A percentile compares a stretch with the other conserved stretches of the same genome.
Conservation (phyloP, 2,797 vertebrate species). For the Lophotriccus pileatus region DNA sequence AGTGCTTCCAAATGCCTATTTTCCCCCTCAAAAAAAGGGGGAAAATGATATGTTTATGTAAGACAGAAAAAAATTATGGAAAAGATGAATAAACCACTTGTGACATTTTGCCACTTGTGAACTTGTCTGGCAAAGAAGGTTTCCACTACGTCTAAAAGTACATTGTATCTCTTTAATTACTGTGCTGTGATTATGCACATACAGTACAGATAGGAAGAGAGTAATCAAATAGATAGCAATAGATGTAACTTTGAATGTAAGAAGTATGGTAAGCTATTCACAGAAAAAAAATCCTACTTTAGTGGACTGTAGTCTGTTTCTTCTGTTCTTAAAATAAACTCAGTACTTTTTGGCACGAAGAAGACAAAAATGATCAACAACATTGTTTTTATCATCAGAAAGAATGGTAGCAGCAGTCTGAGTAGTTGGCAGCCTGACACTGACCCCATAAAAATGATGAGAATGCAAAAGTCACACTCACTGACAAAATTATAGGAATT, state of each 20-base stretch:
- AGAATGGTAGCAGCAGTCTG: neutral
- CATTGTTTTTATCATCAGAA: neutral
- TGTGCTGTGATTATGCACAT: neutral
- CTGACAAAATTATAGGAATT: neutral
- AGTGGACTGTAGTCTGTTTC: neutral
- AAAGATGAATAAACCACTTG: neutral
- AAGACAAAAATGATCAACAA: neutral
- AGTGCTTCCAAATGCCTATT: neutral
- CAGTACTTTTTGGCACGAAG: neutral
- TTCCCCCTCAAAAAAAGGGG: neutral
- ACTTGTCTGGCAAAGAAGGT: neutral
- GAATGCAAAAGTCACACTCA: neutral
- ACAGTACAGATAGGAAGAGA: neutral
- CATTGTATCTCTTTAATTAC: neutral
- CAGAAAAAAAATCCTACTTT: neutral
- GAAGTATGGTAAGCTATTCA: neutral
- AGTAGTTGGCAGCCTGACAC: neutral
- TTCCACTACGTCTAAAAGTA: neutral
- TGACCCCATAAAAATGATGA: neutral
- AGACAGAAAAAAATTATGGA: neutral
- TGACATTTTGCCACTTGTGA: neutral
- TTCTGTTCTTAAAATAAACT: neutral
- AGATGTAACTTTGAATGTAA: neutral
- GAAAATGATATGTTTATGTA: fast-evolving
- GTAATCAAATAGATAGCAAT: neutral